These are phyloP conservation scores for Rhagoletis zephyria DNA, from an alignment of 1,140 invertebrate species.

Conservation along the genomic window DNA sequence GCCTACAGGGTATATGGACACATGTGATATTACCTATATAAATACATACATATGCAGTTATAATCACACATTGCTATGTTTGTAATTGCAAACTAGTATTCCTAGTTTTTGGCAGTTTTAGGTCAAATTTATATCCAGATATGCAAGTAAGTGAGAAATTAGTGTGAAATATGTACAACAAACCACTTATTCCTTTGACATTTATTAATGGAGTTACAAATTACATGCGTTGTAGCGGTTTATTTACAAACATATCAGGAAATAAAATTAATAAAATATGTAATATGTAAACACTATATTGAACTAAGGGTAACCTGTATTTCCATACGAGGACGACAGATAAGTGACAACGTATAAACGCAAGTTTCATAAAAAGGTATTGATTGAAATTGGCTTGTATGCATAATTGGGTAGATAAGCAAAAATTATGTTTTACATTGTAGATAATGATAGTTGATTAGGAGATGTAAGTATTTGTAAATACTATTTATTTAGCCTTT, in stretches of 20 bases:
- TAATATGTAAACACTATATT: no score
- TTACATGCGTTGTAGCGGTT: not conserved
- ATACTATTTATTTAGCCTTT: no score
- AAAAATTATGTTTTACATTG: no score
- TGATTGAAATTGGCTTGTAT: not conserved
- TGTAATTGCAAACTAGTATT: not conserved
- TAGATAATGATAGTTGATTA: no score
- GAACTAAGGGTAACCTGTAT: no score
- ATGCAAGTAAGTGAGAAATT: not conserved
- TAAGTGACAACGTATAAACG: not conserved
- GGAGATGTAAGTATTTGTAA: no score
- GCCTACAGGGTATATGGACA: not conserved
- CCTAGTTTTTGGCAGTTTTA: slow-evolving; percentile 11
- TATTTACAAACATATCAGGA: slow-evolving; percentile 8
- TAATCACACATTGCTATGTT: no score
- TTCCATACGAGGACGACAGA: no score
- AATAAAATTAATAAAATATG: not conserved
- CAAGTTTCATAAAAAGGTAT: not conserved
- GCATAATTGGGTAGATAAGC: slow-evolving; percentile 19
- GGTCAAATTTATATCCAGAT: slow-evolving; percentile 6
- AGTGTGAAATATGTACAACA: not conserved
- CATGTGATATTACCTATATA: not conserved
- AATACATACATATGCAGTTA: not conserved
- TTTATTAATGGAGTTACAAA: slow-evolving; percentile 20
- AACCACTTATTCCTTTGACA: not conserved